Conservation (phyloP, 2,888 invertebrate genomes). For the Mythimna impura region DNA sequence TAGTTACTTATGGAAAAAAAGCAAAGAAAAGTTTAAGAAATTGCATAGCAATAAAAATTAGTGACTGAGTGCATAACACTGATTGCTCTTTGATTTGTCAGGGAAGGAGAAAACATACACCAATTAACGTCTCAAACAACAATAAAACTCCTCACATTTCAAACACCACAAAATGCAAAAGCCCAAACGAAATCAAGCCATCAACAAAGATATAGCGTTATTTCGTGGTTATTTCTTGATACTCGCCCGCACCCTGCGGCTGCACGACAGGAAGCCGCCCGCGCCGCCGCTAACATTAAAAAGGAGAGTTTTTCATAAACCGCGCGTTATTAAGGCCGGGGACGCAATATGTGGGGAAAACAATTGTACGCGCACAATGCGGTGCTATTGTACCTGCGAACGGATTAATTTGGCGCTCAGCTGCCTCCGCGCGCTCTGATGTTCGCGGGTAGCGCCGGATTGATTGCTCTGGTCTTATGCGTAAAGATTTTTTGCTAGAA, state of each 20-base stretch:
- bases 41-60: too few species aligned
- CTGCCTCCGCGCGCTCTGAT: constrained; percentile 32
- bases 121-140: not conserved
- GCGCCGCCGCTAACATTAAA: constrained; percentile 60
- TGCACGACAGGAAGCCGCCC: constrained; percentile 43
- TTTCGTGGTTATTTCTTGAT: constrained; percentile 37
- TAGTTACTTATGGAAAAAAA: too few species aligned
- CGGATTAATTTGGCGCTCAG: constrained; percentile 66
- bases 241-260: constrained; percentile 3
- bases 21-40: too few species aligned
- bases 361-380: constrained; percentile 68
- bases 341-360: constrained; percentile 70
- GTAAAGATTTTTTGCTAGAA: constrained; percentile 12
- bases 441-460: constrained; percentile 7
- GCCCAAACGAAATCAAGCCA: constrained; percentile 8
- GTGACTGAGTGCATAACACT: too few species aligned
- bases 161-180: not conserved
- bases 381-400: constrained; percentile 65
- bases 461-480: constrained; percentile 32
- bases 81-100: too few species aligned
- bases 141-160: not conserved
- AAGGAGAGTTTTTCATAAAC: constrained; percentile 68
- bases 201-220: constrained; percentile 29
- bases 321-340: constrained; percentile 66
- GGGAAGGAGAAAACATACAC: too few species aligned